Evolutionary conservation across 2,113 vertebrate species (phyloP).

Genomic region (Aix galericulata): DNA sequence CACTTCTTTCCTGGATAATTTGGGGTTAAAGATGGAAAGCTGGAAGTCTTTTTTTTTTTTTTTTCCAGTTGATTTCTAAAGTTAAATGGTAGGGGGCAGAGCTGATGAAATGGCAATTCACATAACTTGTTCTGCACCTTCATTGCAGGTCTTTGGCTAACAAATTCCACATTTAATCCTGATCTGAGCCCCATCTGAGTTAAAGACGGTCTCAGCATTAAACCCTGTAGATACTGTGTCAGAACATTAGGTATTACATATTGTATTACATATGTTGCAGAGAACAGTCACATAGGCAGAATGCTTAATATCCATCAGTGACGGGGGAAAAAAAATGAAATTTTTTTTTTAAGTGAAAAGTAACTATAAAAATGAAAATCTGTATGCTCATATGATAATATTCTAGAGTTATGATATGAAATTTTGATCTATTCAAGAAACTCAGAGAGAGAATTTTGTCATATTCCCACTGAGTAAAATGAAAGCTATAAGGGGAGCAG

Average conservation of each 20-base stretch:
- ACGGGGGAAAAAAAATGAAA: background rate
- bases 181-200: background rate
- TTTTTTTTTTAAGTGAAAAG: background rate
- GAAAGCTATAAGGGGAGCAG: background rate
- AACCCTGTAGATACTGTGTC: background rate
- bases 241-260: background rate
- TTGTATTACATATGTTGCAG: background rate
- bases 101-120: background rate
- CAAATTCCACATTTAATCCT: background rate
- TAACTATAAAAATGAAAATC: background rate
- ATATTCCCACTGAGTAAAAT: background rate
- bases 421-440: background rate
- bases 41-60: background rate
- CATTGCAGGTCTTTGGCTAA: background rate
- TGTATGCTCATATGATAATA: background rate
- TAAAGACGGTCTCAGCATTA: background rate
- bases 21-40: slow-evolving; percentile 10
- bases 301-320: background rate
- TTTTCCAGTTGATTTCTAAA: background rate
- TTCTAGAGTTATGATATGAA: background rate
- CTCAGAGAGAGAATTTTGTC: background rate
- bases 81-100: background rate
- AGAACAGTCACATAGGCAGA: background rate
- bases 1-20: background rate
- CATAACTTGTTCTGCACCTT: background rate